Evolutionary conservation across 2,113 vertebrate genomes (phyloP).

Genomic region (Neoarius graeffei): DNA sequence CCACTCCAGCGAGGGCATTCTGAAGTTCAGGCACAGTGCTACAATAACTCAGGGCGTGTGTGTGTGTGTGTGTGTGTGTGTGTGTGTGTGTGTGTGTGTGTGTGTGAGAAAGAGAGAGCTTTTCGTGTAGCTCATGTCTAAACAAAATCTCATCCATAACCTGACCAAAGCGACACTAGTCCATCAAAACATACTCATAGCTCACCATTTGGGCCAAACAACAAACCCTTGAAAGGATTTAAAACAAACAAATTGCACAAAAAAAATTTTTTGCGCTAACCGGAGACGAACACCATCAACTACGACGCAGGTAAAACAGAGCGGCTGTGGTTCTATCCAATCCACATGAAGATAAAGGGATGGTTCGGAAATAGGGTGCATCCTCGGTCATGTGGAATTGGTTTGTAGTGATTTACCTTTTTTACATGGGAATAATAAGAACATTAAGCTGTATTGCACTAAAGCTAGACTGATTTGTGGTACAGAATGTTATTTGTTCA

Average conservation of each 20-base stretch:
- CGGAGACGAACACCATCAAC: not conserved
- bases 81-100: not conserved
- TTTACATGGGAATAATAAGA: not conserved
- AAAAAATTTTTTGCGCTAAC: not conserved
- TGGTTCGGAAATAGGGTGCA: not conserved
- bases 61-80: slow-evolving; percentile 3
- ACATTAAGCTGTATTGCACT: not conserved
- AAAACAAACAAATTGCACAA: not conserved
- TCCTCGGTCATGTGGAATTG: not conserved
- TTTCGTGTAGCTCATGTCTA: not conserved
- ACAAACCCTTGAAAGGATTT: not conserved
- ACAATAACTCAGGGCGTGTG: slow-evolving; percentile 27
- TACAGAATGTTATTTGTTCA: not conserved
- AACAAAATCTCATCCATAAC: not conserved
- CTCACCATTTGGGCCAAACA: not conserved
- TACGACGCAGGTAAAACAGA: not conserved
- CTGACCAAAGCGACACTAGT: not conserved
- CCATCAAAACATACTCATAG: not conserved
- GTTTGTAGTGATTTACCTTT: slow-evolving; percentile 12
- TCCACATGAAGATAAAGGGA: slow-evolving; percentile 7
- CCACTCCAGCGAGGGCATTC: slow-evolving; percentile 33
- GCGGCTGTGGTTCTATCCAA: not conserved
- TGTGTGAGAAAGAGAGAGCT: not conserved
- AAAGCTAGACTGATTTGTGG: not conserved
- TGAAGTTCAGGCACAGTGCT: slow-evolving; percentile 40